Percentiles rank a stretch among this genome's conserved stretches.
These are phyloP conservation scores for Helicoverpa zea DNA, from an alignment of 1,140 invertebrate species.

Conservation along the genomic window DNA sequence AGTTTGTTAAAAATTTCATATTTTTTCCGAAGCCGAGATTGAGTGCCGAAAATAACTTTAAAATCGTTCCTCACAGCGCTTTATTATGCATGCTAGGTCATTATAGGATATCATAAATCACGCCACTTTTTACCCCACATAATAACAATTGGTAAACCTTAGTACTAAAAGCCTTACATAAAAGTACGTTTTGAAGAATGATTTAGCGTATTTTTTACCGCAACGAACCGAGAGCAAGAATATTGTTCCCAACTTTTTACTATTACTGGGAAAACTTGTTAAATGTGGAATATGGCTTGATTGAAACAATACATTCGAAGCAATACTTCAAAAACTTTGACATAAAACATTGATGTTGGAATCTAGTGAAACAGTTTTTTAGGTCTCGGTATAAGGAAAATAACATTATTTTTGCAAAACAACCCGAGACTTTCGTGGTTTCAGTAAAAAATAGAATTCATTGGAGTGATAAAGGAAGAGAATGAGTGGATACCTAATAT, in stretches of 20 bases:
- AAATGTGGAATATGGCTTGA: neutral
- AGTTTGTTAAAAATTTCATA: too few relatives aligned
- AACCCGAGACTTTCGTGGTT: neutral
- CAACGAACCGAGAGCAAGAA: neutral
- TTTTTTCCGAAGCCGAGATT: too few relatives aligned
- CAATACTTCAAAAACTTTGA: neutral
- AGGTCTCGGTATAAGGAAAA: neutral
- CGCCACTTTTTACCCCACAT: slow-evolving; percentile 7
- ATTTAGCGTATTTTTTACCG: slow-evolving; percentile 7
- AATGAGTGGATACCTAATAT: too few relatives aligned
- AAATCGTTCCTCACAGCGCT: neutral
- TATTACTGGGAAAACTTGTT: slow-evolving; percentile 3
- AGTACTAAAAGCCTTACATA: slow-evolving; percentile 1
- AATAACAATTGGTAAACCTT: slow-evolving; percentile 24
- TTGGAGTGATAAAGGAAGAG: neutral
- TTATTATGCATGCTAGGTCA: neutral
- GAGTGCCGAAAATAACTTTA: too few relatives aligned
- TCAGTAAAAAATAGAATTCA: neutral
- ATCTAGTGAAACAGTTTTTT: slow-evolving; percentile 16
- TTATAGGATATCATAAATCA: slow-evolving; percentile 16
- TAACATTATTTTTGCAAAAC: neutral
- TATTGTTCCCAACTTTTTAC: slow-evolving; percentile 30
- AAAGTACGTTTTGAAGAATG: slow-evolving; percentile 20
- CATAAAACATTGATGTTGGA: neutral
- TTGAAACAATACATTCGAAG: slow-evolving; percentile 37